Evolutionary conservation across 2,797 vertebrate species (phyloP).

Genomic region (Mormyrus proboscirostris): DNA sequence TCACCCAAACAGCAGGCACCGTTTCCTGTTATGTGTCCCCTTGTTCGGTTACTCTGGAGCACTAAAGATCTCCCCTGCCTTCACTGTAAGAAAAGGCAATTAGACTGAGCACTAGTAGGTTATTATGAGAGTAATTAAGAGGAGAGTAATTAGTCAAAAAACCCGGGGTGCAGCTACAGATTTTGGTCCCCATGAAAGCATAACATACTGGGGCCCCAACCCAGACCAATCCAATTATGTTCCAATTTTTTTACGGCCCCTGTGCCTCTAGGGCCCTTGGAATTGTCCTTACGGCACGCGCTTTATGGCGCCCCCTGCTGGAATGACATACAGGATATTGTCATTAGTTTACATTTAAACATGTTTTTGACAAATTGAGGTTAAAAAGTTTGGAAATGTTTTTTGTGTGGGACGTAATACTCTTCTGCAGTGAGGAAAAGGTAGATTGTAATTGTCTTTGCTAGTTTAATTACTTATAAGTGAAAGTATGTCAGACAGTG

Average conservation of each 20-base stretch:
- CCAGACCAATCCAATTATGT: neutral
- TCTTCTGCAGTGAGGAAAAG: neutral
- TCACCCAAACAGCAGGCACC: conserved; percentile 7
- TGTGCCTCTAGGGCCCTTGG: neutral
- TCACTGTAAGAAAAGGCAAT: neutral
- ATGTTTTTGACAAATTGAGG: neutral
- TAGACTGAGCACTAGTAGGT: neutral
- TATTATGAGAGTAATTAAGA: neutral
- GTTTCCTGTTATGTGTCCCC: neutral
- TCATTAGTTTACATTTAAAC: neutral
- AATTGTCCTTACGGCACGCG: neutral
- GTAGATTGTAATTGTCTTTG: neutral
- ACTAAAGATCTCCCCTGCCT: neutral
- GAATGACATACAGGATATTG: neutral
- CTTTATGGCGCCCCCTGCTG: neutral
- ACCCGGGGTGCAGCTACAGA: neutral
- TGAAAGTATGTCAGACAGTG: neutral
- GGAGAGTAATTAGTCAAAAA: neutral
- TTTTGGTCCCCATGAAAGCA: neutral
- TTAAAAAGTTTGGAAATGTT: neutral
- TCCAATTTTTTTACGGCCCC: neutral
- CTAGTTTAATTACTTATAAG: neutral
- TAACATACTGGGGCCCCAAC: neutral
- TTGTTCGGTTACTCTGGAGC: neutral
- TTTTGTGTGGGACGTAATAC: neutral